Evolutionary conservation across 2,888 invertebrate species (phyloP).

Genomic region (Melieria crassipennis): DNA sequence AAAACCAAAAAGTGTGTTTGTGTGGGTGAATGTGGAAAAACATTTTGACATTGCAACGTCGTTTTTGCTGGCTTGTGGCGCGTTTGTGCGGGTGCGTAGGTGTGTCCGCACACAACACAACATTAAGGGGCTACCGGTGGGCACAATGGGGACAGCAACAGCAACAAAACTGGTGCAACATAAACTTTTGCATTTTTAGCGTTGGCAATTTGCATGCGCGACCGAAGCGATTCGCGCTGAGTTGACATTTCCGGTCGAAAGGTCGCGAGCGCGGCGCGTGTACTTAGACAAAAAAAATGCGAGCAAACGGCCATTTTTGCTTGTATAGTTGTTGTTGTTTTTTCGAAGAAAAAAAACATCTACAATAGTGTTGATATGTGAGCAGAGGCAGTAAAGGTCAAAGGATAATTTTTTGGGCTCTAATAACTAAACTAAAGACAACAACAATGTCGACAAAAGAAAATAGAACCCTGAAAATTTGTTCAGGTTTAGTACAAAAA

Average conservation of each 20-base stretch:
- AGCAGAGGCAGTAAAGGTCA: no score
- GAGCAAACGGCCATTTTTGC: neutral
- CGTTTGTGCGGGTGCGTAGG: neutral
- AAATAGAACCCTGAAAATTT: no score
- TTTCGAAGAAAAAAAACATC: neutral
- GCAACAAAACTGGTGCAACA: slow-evolving; percentile 9
- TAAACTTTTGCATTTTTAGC: slow-evolving; percentile 26
- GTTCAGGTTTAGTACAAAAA: no score
- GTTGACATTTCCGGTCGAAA: slow-evolving; percentile 30
- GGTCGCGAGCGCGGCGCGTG: neutral
- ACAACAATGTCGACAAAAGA: neutral
- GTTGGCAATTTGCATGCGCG: slow-evolving; percentile 15
- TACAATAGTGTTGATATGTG: no score
- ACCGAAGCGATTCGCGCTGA: slow-evolving; percentile 23
- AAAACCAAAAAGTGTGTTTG: neutral
- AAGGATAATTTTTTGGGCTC: neutral
- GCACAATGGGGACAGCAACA: neutral
- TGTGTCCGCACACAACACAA: neutral
- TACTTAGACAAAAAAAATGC: no score
- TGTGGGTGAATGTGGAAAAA: no score
- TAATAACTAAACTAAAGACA: neutral
- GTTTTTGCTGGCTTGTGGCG: no score
- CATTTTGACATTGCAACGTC: no score
- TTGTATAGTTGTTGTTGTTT: slow-evolving; percentile 4
- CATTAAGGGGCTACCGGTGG: neutral